phyloP scores from a whole-genome alignment of 2,888 invertebrate genomes.

The Isotomurus palustris region DNA sequence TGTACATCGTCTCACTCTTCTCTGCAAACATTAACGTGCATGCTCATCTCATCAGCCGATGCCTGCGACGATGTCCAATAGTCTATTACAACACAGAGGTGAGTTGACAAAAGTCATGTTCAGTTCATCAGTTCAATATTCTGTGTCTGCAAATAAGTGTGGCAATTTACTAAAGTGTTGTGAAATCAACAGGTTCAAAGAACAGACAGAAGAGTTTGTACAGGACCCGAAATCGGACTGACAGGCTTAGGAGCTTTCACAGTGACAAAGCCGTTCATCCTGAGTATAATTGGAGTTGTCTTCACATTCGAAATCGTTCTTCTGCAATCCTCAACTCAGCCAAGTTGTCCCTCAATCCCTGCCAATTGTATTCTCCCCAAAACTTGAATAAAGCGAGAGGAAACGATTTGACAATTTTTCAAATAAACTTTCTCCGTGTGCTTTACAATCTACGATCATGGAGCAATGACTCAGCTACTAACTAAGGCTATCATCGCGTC shows the following conservation, averaged over 20 bases:
- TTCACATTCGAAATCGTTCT: conserved; percentile 38
- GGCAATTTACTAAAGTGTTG: too few species aligned
- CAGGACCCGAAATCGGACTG: conserved; percentile 30
- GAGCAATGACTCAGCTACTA: too few species aligned
- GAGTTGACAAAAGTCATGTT: background rate
- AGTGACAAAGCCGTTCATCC: conserved; percentile 30
- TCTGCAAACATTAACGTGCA: conserved; percentile 30
- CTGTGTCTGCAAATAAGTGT: conserved; percentile 15
- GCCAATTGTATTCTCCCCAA: too few species aligned
- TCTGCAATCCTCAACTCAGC: conserved; percentile 20
- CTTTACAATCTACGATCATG: too few species aligned
- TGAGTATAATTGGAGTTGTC: conserved; percentile 26
- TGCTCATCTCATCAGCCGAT: conserved; percentile 19
- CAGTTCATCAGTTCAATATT: too few species aligned
- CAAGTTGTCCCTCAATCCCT: too few species aligned
- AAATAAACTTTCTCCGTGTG: too few species aligned
- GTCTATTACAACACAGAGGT: conserved; percentile 25
- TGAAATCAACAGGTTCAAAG: conserved; percentile 20
- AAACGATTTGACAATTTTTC: too few species aligned
- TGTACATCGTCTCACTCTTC: conserved; percentile 14
- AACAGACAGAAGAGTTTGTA: conserved; percentile 22
- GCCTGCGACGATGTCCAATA: conserved; percentile 30
- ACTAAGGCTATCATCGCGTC: too few species aligned
- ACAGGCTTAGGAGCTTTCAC: conserved; percentile 29
- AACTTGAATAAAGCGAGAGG: too few species aligned